These are phyloP conservation scores for Heterochromis multidens DNA, from an alignment of 2,113 vertebrate species.

Conservation along the genomic window DNA sequence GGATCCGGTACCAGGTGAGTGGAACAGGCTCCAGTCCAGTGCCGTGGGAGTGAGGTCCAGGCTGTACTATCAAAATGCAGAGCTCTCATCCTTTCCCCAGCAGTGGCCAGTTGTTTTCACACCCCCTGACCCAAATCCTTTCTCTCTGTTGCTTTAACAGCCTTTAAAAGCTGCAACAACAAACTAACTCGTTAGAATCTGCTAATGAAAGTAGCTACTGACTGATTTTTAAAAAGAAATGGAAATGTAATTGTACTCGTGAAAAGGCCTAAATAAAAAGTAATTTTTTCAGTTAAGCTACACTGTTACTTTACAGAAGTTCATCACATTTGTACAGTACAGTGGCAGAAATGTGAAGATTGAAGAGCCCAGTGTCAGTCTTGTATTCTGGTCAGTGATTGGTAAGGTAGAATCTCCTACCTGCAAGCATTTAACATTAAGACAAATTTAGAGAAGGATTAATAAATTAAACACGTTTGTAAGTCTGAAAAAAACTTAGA, in stretches of 20 bases:
- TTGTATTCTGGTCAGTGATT: background rate
- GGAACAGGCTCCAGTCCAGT: background rate
- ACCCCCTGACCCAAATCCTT: background rate
- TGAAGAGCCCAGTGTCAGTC: background rate
- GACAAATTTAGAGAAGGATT: background rate
- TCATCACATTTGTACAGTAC: no score
- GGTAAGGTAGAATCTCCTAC: no score
- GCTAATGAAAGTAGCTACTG: background rate
- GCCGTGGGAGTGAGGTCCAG: background rate
- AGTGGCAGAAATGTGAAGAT: no score
- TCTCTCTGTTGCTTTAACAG: background rate
- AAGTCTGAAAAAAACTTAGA: background rate
- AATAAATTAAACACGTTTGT: background rate
- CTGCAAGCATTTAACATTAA: no score
- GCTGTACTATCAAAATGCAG: background rate
- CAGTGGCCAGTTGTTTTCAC: background rate
- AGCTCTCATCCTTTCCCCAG: background rate
- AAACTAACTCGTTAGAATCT: background rate
- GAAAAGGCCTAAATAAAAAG: background rate
- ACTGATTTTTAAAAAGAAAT: background rate
- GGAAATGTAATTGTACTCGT: background rate
- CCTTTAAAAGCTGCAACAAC: background rate
- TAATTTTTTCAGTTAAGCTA: background rate
- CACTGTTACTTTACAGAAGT: no score
- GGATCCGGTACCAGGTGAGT: background rate